These are phyloP conservation scores for Nilaparvata lugens DNA, from an alignment of 1,140 invertebrate species.

Conservation along the genomic window DNA sequence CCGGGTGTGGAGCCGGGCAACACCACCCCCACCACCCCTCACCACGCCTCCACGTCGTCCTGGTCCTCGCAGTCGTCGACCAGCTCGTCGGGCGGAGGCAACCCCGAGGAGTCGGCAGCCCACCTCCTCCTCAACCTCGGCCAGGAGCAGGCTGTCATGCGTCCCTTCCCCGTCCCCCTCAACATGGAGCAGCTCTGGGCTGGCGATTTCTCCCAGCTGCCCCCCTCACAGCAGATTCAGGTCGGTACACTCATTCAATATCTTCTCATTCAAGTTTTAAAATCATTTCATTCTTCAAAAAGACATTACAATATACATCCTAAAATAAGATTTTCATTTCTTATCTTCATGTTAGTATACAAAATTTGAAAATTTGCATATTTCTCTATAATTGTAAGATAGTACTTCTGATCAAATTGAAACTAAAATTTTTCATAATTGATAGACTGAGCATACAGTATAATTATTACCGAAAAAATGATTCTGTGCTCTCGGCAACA, in stretches of 20 bases:
- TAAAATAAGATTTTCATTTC: too few species aligned
- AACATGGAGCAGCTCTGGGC: slow-evolving; percentile 89
- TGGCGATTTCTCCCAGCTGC: slow-evolving; percentile 70
- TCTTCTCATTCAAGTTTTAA: not conserved
- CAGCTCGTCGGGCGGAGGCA: slow-evolving; percentile 22
- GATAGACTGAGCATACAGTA: too few species aligned
- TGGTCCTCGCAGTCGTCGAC: slow-evolving; percentile 22
- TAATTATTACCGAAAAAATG: too few species aligned
- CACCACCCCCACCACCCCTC: slow-evolving; percentile 33
- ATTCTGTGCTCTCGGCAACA: too few species aligned
- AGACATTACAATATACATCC: too few species aligned
- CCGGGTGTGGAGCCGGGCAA: slow-evolving; percentile 40
- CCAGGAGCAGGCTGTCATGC: slow-evolving; percentile 23
- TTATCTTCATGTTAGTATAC: too few species aligned
- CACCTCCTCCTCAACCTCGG: slow-evolving; percentile 73
- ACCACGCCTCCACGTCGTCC: slow-evolving; percentile 23
- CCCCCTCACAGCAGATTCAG: slow-evolving; percentile 62
- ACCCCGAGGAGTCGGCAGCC: slow-evolving; percentile 67
- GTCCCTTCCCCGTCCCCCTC: slow-evolving; percentile 49
- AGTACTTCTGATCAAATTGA: too few species aligned
- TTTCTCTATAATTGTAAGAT: too few species aligned
- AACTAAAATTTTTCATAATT: too few species aligned
- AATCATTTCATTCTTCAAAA: too few species aligned
- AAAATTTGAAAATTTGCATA: too few species aligned
- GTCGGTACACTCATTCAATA: not conserved